phyloP scores from a whole-genome alignment of 2,797 vertebrate species.

The Tangara arthus region DNA sequence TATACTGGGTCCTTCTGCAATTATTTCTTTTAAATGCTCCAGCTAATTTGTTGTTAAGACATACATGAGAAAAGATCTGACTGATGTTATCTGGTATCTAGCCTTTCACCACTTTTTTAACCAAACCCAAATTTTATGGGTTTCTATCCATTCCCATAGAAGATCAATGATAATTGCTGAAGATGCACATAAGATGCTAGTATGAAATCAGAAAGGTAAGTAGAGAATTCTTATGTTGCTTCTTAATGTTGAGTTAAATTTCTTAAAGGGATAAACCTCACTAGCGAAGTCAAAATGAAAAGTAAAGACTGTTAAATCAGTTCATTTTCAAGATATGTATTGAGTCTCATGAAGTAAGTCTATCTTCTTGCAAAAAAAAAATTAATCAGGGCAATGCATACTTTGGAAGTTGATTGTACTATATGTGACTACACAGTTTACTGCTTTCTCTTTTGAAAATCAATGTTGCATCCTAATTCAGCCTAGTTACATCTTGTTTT shows the following conservation, averaged over 20 bases:
- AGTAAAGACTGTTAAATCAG: neutral
- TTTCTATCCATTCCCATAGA: neutral
- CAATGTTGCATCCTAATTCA: neutral
- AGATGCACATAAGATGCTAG: neutral
- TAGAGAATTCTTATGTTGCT: neutral
- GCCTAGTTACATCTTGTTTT: neutral
- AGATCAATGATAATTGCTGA: neutral
- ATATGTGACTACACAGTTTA: neutral
- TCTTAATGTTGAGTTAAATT: neutral
- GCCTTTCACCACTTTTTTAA: neutral
- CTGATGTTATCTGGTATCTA: neutral
- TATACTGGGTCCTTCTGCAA: neutral
- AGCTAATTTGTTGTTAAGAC: neutral
- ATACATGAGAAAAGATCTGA: neutral
- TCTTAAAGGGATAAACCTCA: neutral
- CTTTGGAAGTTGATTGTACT: neutral
- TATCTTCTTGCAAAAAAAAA: neutral
- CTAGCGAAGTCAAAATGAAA: neutral
- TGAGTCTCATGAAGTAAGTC: neutral
- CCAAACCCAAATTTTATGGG: neutral
- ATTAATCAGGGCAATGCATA: neutral
- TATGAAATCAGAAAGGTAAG: slow-evolving; percentile 7
- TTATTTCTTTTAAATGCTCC: neutral
- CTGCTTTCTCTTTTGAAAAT: neutral
- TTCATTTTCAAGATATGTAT: neutral